A percentile compares a stretch with the other conserved stretches of the same genome.
Conservation (phyloP, 2,113 vertebrate genomes). For the Dendropsophus ebraccatus region DNA sequence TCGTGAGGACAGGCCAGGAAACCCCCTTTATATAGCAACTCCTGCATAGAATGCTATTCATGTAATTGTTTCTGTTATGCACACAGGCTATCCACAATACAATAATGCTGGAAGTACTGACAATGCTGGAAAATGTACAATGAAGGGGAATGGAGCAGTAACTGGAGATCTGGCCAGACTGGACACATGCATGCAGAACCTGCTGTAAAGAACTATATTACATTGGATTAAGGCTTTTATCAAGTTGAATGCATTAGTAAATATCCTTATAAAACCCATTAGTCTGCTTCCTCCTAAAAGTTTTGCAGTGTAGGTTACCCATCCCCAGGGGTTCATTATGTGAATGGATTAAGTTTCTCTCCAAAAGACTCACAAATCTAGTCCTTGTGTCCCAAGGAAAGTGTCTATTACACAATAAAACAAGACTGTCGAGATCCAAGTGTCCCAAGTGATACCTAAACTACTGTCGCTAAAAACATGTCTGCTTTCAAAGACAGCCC, state of each 20-base stretch:
- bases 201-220: neutral
- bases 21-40: neutral
- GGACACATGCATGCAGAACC: neutral
- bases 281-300: constrained; percentile 18
- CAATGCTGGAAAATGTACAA: neutral
- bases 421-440: too few species aligned
- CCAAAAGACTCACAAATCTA: neutral
- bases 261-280: neutral
- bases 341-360: neutral
- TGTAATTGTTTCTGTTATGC: neutral
- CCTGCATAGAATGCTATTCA: neutral
- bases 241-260: neutral
- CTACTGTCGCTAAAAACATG: too few species aligned
- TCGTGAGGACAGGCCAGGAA: too few species aligned
- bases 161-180: neutral
- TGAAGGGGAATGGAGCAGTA: neutral
- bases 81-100: neutral
- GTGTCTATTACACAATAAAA: too few species aligned
- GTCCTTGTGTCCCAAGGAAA: neutral
- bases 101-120: neutral
- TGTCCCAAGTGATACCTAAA: too few species aligned
- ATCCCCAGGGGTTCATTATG: neutral
- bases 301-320: neutral
- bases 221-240: neutral
- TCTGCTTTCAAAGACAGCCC: too few species aligned